phyloP scores from a whole-genome alignment of 2,113 vertebrate genomes.

The Microcebus ravelobensis region DNA sequence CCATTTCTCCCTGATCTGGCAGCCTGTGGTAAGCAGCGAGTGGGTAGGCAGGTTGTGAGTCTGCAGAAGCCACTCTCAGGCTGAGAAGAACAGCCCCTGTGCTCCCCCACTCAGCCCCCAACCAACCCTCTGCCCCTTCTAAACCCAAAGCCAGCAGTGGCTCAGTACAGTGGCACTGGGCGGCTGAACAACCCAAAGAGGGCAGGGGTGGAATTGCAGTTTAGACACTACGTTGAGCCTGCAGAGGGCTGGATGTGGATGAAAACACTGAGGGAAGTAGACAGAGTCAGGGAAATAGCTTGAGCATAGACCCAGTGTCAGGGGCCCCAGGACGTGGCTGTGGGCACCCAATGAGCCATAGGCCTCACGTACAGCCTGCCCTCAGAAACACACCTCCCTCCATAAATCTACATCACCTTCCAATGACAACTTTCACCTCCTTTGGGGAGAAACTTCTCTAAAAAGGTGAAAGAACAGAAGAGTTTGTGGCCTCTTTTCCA shows the following conservation, averaged over 20 bases:
- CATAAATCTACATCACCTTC: neutral
- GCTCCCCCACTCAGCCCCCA: neutral
- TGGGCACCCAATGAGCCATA: neutral
- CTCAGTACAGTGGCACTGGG: neutral
- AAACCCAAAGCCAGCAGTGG: neutral
- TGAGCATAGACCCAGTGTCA: neutral
- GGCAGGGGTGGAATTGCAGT: neutral
- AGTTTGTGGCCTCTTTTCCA: neutral
- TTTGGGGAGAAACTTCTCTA: neutral
- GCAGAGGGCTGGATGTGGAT: too few relatives aligned
- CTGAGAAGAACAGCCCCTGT: too few relatives aligned
- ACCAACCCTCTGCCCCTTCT: neutral
- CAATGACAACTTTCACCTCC: too few relatives aligned
- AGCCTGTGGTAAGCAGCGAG: accelerated
- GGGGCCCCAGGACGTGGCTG: too few relatives aligned
- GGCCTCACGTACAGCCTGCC: too few relatives aligned
- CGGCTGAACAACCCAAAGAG: neutral
- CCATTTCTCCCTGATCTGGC: neutral
- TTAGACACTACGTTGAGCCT: too few relatives aligned
- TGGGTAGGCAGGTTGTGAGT: too few relatives aligned
- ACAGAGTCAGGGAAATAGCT: too few relatives aligned
- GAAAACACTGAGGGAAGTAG: neutral
- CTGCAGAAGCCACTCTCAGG: neutral
- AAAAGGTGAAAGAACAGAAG: neutral
- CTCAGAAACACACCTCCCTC: neutral